These are phyloP conservation scores for Mantis religiosa DNA, from an alignment of 2,888 invertebrate genomes.

Conservation along the genomic window DNA sequence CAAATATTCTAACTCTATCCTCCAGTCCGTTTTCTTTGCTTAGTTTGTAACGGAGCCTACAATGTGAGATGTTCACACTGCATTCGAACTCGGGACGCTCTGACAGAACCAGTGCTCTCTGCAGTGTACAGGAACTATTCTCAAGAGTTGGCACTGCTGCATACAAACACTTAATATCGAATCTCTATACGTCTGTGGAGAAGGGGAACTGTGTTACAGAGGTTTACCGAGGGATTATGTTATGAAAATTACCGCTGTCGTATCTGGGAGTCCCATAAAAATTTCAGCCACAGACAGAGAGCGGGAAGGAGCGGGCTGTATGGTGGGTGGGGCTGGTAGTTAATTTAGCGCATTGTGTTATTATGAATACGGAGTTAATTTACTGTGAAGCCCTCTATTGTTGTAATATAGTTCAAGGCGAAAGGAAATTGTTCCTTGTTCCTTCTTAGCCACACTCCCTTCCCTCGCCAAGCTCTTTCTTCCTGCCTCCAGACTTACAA, in stretches of 20 bases:
- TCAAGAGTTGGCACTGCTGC: background rate
- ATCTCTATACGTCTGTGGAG: background rate
- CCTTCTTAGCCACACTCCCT: background rate
- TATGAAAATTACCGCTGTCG: background rate
- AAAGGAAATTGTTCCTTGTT: constrained; percentile 9
- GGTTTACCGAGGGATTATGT: background rate
- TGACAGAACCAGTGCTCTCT: too few species aligned
- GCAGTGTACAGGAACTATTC: too few species aligned
- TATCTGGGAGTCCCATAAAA: background rate
- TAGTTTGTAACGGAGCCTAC: too few species aligned
- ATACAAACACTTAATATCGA: background rate
- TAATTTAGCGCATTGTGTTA: constrained; percentile 15
- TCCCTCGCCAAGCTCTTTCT: background rate
- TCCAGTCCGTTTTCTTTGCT: too few species aligned
- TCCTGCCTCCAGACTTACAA: background rate
- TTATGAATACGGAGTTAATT: constrained; percentile 21
- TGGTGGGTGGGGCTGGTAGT: background rate
- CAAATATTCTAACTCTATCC: too few species aligned
- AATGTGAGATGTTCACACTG: too few species aligned
- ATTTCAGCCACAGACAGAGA: background rate
- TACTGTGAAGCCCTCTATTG: constrained; percentile 18
- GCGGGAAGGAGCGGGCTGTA: background rate
- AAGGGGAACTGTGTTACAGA: background rate
- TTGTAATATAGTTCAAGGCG: constrained; percentile 17
- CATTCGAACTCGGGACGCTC: too few species aligned